Base-by-base conservation (phyloP, 2,113 vertebrate genomes). In the Atractosteus spatula region DNA sequence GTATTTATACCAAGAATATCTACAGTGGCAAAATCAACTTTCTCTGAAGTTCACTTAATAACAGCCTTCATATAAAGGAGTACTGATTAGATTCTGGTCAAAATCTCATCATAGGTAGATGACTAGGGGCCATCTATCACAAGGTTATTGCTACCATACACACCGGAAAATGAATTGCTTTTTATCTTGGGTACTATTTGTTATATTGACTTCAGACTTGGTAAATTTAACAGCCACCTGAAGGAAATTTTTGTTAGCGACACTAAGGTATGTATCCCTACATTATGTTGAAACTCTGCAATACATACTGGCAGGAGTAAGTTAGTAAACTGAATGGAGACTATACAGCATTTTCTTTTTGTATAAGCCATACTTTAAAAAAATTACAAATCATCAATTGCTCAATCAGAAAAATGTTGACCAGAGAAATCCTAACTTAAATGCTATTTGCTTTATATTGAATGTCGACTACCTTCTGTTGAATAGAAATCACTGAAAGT, bases 81-180 rank as follows among this genome's bases (percentile, higher is more conserved):
- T 47, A 51, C 55, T 68, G 55, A 59, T 45, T 61, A 47, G 55
- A 68, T 67, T 73, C 67, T 62, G 55, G 13, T 12, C 71, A n/a
- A 64, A n/a, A 44, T 7, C 56, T 62, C 56, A 42, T 62, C 44
- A 54, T 5, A 44, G 65, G 59, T 41, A 56, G 41, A n/a, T 62
- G 64, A 68, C 45, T 68, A 47, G 47, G 54, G 66, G 66, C 66
- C 43, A 55, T 68, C 47, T 51, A 68, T 68, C 66, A 68, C 44
- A 17, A 42, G 42, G 44, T 61, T 66, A 73, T 51, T 42, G 71
- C 55, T 73, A 42, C 55, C 42, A n/a, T 73, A 44, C 71, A 41
- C 11, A 55, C 13, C 41, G 65, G 41, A 73, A 47, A 72, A n/a
- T 57, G 10, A 67, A 67, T 56, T 10, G 7, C 42, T 66, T 72